Conservation (phyloP, 2,113 vertebrate genomes). For the Clupea harengus region DNA sequence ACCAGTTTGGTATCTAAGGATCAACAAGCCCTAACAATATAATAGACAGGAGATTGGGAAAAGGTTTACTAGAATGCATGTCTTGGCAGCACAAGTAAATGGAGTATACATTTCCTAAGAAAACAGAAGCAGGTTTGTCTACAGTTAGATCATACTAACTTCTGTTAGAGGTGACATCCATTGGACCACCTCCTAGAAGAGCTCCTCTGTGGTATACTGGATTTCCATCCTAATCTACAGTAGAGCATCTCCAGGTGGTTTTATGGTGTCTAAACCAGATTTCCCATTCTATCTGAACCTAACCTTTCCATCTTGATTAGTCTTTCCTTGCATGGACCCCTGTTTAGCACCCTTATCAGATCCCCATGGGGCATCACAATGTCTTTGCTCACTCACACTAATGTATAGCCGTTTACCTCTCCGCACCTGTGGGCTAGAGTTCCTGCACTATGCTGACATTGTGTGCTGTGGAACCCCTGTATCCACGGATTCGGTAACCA, state of each 20-base stretch:
- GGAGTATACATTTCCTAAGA: background rate
- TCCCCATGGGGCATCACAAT: no score
- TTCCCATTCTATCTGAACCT: background rate
- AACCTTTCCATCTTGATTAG: background rate
- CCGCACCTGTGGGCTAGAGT: no score
- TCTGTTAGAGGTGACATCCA: no score
- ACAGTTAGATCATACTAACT: background rate
- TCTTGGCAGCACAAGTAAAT: no score
- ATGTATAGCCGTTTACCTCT: no score
- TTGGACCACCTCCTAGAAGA: background rate
- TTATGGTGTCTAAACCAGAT: no score
- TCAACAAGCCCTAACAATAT: background rate
- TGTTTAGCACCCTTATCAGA: no score
- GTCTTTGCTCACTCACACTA: no score
- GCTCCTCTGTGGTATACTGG: background rate
- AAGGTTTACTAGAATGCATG: background rate
- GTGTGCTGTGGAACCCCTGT: no score
- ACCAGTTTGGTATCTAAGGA: background rate
- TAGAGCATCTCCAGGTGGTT: no score
- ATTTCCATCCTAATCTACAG: background rate
- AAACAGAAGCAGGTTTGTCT: background rate
- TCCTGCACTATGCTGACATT: no score
- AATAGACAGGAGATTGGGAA: background rate
- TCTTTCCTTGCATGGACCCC: background rate
- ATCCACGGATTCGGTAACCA: no score